Conservation (phyloP, 2,113 vertebrate genomes). For the Calidris pugnax region DNA sequence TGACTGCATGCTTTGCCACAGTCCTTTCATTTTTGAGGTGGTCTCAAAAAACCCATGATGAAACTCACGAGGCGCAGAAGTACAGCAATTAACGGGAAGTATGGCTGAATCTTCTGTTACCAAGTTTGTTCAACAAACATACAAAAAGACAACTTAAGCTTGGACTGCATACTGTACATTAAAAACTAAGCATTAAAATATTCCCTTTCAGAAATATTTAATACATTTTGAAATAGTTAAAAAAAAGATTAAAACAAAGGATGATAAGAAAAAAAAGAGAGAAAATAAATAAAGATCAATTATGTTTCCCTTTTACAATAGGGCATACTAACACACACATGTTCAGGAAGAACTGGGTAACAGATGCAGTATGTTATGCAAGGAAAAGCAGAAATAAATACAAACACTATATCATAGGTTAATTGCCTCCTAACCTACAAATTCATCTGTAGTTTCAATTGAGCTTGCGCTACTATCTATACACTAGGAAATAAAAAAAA, state of each 20-base stretch:
- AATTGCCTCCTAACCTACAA: slow-evolving; percentile 70
- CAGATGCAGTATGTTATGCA: neutral
- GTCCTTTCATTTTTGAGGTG: slow-evolving; percentile 22
- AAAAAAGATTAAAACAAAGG: neutral
- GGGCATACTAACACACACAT: neutral
- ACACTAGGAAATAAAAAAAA: neutral
- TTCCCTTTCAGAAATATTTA: neutral
- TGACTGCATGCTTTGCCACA: slow-evolving; percentile 28
- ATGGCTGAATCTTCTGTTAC: neutral
- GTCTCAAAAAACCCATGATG: neutral
- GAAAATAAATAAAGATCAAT: neutral
- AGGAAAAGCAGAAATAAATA: slow-evolving; percentile 1
- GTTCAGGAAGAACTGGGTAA: neutral
- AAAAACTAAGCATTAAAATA: neutral
- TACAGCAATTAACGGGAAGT: slow-evolving; percentile 39
- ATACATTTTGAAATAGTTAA: neutral
- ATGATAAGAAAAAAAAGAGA: neutral
- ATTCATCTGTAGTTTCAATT: slow-evolving; percentile 59
- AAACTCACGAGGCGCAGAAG: neutral
- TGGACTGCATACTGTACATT: neutral
- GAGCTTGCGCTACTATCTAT: slow-evolving; percentile 25
- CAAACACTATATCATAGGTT: slow-evolving; percentile 34
- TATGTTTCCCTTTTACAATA: neutral
- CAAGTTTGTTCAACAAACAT: neutral
- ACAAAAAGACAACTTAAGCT: neutral